phyloP scores from a whole-genome alignment of 2,113 vertebrate species.

The Oreotragus oreotragus region DNA sequence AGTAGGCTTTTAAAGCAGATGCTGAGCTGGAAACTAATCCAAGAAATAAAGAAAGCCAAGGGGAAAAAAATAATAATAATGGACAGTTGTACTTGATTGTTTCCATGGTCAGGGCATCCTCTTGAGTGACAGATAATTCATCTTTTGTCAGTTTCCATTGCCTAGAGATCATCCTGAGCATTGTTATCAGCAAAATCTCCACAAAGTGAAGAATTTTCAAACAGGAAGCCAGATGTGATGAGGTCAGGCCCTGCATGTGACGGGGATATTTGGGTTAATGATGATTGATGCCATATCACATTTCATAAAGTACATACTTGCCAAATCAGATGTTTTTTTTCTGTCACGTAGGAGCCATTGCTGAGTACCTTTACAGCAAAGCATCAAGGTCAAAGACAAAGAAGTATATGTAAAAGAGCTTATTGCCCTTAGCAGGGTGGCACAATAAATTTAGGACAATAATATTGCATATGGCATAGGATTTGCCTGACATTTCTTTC shows the following conservation, averaged over 20 bases:
- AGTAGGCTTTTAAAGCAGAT: constrained; percentile 69
- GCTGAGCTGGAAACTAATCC: constrained; percentile 64
- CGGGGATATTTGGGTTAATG: constrained; percentile 82
- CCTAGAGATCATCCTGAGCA: constrained; percentile 78
- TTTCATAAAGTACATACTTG: constrained; percentile 79
- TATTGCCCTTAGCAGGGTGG: constrained; percentile 22
- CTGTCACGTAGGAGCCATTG: constrained; percentile 66
- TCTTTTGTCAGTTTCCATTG: constrained; percentile 80
- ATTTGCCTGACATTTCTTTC: not conserved
- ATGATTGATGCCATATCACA: constrained; percentile 85
- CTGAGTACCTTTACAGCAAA: constrained; percentile 50
- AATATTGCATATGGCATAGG: not conserved
- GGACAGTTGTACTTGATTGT: constrained; percentile 69
- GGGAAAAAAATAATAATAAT: constrained; percentile 74
- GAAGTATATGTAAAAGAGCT: constrained; percentile 26
- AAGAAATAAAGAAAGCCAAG: constrained; percentile 67
- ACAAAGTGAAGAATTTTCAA: constrained; percentile 80
- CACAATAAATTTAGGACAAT: constrained; percentile 38
- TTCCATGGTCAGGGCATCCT: constrained; percentile 73
- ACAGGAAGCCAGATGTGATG: constrained; percentile 85
- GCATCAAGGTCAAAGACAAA: constrained; percentile 78
- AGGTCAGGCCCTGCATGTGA: constrained; percentile 78
- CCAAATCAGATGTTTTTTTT: constrained; percentile 78
- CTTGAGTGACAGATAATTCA: constrained; percentile 84
- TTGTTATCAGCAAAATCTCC: constrained; percentile 81